Conservation (phyloP, 2,797 vertebrate genomes). For the Crocidura indochinensis region DNA sequence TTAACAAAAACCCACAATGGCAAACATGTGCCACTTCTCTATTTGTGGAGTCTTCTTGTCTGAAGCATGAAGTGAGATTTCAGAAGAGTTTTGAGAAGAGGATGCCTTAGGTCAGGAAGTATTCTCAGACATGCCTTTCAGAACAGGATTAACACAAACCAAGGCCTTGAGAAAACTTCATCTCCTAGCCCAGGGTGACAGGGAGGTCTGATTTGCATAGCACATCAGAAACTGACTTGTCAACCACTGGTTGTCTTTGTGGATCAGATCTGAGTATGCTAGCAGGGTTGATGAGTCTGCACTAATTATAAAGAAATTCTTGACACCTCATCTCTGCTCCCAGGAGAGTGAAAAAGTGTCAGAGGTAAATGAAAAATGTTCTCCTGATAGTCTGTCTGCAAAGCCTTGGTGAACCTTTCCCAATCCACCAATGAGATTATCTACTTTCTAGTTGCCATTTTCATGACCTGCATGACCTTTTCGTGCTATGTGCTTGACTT, state of each 20-base stretch:
- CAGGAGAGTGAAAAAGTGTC: constrained; percentile 14
- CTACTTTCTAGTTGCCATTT: not conserved
- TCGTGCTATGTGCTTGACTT: not conserved
- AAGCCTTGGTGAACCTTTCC: not conserved
- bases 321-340: constrained; percentile 43
- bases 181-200: not conserved
- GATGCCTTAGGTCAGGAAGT: not conserved
- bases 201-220: constrained; percentile 27
- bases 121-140: not conserved
- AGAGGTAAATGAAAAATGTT: not conserved
- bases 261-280: constrained; percentile 63
- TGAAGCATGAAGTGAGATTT: constrained; percentile 37
- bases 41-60: constrained; percentile 19
- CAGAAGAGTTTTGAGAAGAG: constrained; percentile 34
- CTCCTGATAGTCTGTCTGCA: constrained; percentile 23
- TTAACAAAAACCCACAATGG: constrained; percentile 45
- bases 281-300: constrained; percentile 54
- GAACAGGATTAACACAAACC: not conserved
- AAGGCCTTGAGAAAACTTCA: not conserved
- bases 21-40: constrained; percentile 42
- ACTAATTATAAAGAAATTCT: constrained; percentile 66
- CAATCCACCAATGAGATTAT: not conserved
- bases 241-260: not conserved
- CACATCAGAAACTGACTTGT: constrained; percentile 14
- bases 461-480: not conserved